phyloP scores from a whole-genome alignment of 37 sponge, comb jelly and placozoan genomes.

The Amphimedon queenslandica region DNA sequence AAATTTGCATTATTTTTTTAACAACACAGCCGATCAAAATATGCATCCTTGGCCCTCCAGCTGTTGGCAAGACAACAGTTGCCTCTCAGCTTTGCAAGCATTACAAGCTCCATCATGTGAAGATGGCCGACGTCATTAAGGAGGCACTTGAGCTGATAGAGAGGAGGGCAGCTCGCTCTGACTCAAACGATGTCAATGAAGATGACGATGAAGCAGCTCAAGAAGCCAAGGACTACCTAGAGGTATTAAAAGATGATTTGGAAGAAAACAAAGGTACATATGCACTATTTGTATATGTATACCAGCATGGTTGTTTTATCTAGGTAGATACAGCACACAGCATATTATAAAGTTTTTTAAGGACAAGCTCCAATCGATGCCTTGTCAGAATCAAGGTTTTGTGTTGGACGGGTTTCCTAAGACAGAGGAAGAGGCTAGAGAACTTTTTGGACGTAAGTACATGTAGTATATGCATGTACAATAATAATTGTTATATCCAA shows the following conservation, averaged over 20 bases:
- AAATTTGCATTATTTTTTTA: background rate
- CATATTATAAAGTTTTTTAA: slow-evolving; percentile 80
- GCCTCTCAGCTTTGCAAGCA: slow-evolving; percentile 74
- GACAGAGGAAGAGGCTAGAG: slow-evolving; percentile 83
- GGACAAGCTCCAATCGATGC: slow-evolving; percentile 82
- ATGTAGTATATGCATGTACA: background rate
- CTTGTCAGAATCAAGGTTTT: slow-evolving; percentile 95
- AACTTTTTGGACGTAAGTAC: slow-evolving; percentile 68
- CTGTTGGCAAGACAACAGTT: slow-evolving; percentile 73
- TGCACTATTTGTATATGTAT: background rate
- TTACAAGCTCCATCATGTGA: slow-evolving; percentile 92
- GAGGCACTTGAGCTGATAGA: slow-evolving; percentile 71
- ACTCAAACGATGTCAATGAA: slow-evolving; percentile 67
- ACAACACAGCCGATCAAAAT: slow-evolving; percentile 60
- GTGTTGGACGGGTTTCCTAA: slow-evolving; percentile 94
- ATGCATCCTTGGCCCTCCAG: slow-evolving; percentile 90
- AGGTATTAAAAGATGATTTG: slow-evolving; percentile 72
- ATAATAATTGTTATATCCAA: too few species aligned
- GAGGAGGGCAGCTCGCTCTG: slow-evolving; percentile 32
- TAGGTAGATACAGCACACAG: slow-evolving; percentile 77
- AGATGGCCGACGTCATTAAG: slow-evolving; percentile 77
- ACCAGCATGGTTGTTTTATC: background rate
- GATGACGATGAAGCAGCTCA: slow-evolving; percentile 82
- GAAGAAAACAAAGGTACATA: slow-evolving; percentile 70
- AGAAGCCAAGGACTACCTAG: slow-evolving; percentile 73